These are phyloP conservation scores for Thalassophryne amazonica DNA, from an alignment of 2,797 vertebrate genomes.

Conservation along the genomic window DNA sequence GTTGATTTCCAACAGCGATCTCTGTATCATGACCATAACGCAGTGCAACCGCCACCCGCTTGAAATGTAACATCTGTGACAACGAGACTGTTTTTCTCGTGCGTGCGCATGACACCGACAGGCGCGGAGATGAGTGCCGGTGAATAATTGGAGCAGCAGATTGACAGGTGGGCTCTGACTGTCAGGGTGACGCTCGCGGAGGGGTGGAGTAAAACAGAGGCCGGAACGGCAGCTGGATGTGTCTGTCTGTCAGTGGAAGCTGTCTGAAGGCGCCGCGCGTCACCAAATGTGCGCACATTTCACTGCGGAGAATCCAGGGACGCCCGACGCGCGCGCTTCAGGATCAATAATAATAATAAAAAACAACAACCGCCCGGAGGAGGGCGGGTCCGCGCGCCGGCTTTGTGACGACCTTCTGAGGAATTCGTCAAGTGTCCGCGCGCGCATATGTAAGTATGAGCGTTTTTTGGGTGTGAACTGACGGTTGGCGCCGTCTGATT, in stretches of 20 bases:
- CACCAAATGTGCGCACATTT: conserved; percentile 86
- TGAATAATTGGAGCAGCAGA: conserved; percentile 91
- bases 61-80: too few species aligned
- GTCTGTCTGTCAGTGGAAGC: conserved; percentile 99
- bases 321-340: conserved; percentile 79
- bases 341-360: conserved; percentile 73
- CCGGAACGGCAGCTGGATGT: conserved; percentile 97
- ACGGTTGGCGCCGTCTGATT: conserved; percentile 57
- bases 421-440: conserved; percentile 69
- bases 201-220: conserved; percentile 96
- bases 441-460: conserved; percentile 58
- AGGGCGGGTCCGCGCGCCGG: conserved; percentile 23
- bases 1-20: too few species aligned
- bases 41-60: too few species aligned
- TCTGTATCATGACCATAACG: too few species aligned
- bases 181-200: conserved; percentile 98
- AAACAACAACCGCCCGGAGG: conserved; percentile 7
- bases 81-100: too few species aligned
- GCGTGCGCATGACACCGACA: background rate
- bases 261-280: conserved; percentile 93
- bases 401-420: conserved; percentile 49
- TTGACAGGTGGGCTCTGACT: conserved; percentile 99
- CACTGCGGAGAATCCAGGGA: conserved; percentile 80
- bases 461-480: conserved; percentile 50
- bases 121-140: conserved; percentile 68